Evolutionary conservation across 2,113 vertebrate genomes (phyloP).

Genomic region (Clupea harengus): DNA sequence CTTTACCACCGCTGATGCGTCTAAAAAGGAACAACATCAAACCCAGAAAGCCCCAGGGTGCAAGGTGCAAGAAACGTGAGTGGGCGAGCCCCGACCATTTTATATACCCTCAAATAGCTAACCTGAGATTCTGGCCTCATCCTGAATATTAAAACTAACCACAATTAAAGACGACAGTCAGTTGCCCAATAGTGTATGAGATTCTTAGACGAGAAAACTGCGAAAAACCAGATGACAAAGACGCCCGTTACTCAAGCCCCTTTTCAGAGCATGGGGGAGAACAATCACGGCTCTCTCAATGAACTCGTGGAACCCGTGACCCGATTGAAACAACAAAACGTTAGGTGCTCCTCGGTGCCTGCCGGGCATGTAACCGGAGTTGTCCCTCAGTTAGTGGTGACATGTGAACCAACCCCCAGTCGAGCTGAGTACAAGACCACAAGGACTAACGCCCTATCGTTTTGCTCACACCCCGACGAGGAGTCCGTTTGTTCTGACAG

Average conservation of each 20-base stretch:
- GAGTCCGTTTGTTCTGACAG: slow-evolving; percentile 65
- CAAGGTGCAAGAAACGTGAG: slow-evolving; percentile 18
- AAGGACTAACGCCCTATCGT: slow-evolving; percentile 22
- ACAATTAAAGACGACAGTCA: neutral
- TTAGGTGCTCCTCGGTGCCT: neutral
- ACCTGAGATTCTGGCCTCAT: neutral
- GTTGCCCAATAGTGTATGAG: neutral
- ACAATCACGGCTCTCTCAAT: slow-evolving; percentile 20
- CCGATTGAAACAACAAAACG: slow-evolving; percentile 5
- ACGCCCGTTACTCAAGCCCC: slow-evolving; percentile 34
- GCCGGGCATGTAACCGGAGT: slow-evolving; percentile 33
- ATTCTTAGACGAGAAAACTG: neutral
- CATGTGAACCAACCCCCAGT: slow-evolving; percentile 52
- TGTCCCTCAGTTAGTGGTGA: slow-evolving; percentile 71
- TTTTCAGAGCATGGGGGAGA: slow-evolving; percentile 30
- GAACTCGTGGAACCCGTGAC: slow-evolving; percentile 15
- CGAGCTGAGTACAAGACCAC: slow-evolving; percentile 24
- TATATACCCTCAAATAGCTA: neutral
- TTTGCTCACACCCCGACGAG: slow-evolving; percentile 51
- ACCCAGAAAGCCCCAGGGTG: neutral
- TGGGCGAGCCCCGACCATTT: neutral
- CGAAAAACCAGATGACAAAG: slow-evolving; percentile 41
- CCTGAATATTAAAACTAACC: neutral
- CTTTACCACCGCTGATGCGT: neutral
- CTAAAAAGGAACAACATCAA: neutral